Evolutionary conservation across 2,888 invertebrate genomes (phyloP).

Genomic region (Papilio demoleus): DNA sequence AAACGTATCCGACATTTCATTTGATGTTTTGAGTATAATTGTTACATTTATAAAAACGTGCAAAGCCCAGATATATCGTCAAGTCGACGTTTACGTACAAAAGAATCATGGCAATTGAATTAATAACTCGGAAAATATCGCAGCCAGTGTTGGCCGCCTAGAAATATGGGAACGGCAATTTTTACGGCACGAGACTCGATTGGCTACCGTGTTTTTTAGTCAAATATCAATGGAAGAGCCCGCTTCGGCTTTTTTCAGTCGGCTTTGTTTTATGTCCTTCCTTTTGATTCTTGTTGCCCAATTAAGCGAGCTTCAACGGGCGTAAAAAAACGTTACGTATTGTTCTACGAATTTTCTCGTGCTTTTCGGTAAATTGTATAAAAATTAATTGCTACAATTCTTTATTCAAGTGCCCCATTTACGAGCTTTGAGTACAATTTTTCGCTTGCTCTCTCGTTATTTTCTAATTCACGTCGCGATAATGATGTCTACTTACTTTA

Average conservation of each 20-base stretch:
- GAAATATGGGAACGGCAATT: conserved; percentile 28
- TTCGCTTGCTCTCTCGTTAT: background rate
- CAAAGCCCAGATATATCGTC: background rate
- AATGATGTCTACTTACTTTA: background rate
- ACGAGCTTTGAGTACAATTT: background rate
- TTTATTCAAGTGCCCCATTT: conserved; percentile 21
- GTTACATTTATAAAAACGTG: background rate
- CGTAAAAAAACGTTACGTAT: conserved; percentile 30
- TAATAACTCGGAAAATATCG: conserved; percentile 27
- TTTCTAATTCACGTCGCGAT: background rate
- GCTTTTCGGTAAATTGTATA: conserved; percentile 22
- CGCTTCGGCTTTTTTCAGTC: conserved; percentile 21
- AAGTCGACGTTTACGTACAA: conserved; percentile 6
- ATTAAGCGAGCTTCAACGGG: conserved; percentile 37
- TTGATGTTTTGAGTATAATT: no score
- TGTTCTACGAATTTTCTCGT: conserved; percentile 3
- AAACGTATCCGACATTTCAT: background rate
- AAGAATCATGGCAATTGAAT: conserved; percentile 21
- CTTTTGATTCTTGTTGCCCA: conserved; percentile 38
- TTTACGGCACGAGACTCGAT: conserved; percentile 35
- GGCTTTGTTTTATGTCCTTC: conserved; percentile 27
- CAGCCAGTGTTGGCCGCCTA: background rate
- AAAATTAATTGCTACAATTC: conserved; percentile 28
- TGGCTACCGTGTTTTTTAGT: conserved; percentile 27
- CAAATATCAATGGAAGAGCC: conserved; percentile 31